phyloP scores from a whole-genome alignment of 2,113 vertebrate genomes.

The Trogon surrucura region DNA sequence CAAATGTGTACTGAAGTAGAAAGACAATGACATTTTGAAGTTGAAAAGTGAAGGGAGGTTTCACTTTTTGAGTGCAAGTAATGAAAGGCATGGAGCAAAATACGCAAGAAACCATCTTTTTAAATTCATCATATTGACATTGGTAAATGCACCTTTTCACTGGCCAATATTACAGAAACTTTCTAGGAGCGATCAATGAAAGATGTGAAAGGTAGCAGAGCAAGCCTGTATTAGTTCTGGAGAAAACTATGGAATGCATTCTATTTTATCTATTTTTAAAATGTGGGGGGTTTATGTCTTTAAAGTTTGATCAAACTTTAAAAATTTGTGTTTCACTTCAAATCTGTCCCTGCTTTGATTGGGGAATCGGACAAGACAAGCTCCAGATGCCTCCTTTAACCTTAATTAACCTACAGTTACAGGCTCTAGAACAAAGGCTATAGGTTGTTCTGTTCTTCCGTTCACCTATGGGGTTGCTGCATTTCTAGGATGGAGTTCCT shows the following conservation, averaged over 20 bases:
- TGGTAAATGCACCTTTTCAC: neutral
- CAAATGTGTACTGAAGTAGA: neutral
- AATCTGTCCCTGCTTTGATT: neutral
- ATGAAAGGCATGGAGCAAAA: neutral
- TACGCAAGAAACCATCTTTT: neutral
- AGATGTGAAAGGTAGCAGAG: neutral
- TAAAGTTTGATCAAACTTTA: neutral
- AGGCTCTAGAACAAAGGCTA: neutral
- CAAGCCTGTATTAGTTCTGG: neutral
- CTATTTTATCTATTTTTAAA: neutral
- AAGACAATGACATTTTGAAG: neutral
- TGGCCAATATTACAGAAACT: neutral
- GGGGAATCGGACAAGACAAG: neutral
- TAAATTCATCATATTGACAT: neutral
- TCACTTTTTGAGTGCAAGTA: neutral
- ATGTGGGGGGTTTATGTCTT: accelerated
- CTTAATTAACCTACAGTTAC: neutral
- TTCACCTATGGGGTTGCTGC: neutral
- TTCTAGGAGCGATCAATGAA: neutral
- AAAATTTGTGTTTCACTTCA: neutral
- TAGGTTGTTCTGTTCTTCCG: neutral
- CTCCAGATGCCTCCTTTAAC: neutral
- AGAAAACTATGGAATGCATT: neutral
- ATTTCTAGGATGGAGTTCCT: neutral
- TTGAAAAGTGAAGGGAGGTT: neutral